Conservation (phyloP, 2,797 vertebrate species). For the Avahi laniger region DNA sequence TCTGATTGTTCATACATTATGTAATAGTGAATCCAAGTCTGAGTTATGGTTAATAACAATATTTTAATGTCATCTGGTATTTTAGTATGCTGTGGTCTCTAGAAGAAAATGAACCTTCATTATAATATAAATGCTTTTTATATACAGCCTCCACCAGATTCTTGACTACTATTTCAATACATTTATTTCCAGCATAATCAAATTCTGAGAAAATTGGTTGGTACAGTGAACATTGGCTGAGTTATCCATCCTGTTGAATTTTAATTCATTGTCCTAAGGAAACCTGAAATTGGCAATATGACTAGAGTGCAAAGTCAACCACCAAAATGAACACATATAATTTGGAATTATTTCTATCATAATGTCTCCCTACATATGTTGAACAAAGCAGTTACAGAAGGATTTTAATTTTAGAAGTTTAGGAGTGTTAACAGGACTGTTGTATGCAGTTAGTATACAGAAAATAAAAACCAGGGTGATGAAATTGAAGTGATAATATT, state of each 20-base stretch:
- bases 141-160: slow-evolving; percentile 63
- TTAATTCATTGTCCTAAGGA: slow-evolving; percentile 73
- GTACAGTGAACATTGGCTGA: slow-evolving; percentile 37
- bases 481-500: slow-evolving; percentile 4
- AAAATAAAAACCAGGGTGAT: slow-evolving; percentile 18
- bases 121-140: slow-evolving; percentile 76
- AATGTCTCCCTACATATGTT: background rate
- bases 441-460: background rate
- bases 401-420: slow-evolving; percentile 25
- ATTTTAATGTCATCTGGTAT: slow-evolving; percentile 63
- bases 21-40: slow-evolving; percentile 19
- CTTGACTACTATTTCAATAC: slow-evolving; percentile 71
- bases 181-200: slow-evolving; percentile 77
- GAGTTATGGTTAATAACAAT: slow-evolving; percentile 62
- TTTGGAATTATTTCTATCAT: slow-evolving; percentile 30
- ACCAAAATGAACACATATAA: slow-evolving; percentile 48
- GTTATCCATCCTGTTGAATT: slow-evolving; percentile 66
- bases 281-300: slow-evolving; percentile 61
- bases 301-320: slow-evolving; percentile 50
- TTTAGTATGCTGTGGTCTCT: slow-evolving; percentile 59
- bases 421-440: background rate
- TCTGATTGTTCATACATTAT: slow-evolving; percentile 7
- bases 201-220: slow-evolving; percentile 75
- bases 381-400: background rate
- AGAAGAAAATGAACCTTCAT: slow-evolving; percentile 70